A percentile compares a stretch with the other conserved stretches of the same genome.
These are phyloP conservation scores for Dipodomys merriami DNA, from an alignment of 2,113 vertebrate species.

Conservation along the genomic window DNA sequence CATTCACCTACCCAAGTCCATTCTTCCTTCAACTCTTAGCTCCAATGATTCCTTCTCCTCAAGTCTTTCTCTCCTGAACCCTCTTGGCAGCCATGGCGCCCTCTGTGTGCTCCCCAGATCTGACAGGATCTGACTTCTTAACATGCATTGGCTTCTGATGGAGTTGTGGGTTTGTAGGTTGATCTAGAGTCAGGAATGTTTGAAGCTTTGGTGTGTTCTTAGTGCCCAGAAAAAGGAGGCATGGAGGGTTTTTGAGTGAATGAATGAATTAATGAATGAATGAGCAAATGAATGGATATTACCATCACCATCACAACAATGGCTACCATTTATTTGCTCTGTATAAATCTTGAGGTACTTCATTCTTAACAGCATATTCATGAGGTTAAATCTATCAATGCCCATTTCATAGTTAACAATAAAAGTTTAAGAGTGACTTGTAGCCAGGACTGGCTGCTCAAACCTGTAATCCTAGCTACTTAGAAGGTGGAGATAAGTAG, in stretches of 20 bases:
- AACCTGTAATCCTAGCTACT: no score
- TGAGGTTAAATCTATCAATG: neutral
- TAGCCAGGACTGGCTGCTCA: no score
- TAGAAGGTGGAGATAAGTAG: no score
- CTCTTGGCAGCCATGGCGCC: neutral
- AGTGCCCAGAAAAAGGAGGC: neutral
- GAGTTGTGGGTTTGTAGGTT: neutral
- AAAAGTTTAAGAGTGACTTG: neutral
- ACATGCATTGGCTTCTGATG: neutral
- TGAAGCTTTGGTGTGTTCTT: neutral
- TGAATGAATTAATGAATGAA: neutral
- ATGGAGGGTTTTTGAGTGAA: neutral
- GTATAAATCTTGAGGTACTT: neutral
- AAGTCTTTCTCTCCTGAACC: neutral
- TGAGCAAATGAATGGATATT: neutral
- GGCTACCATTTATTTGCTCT: neutral
- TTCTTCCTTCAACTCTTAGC: neutral
- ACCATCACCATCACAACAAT: neutral
- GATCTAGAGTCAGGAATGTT: neutral
- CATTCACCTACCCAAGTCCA: neutral
- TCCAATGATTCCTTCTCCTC: neutral
- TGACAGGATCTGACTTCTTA: neutral
- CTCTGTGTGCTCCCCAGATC: neutral
- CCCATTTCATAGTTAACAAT: constrained; percentile 38
- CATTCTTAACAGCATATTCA: neutral